Evolutionary conservation across 1,140 invertebrate genomes (phyloP).

Genomic region (Dolichoris vasculosae): DNA sequence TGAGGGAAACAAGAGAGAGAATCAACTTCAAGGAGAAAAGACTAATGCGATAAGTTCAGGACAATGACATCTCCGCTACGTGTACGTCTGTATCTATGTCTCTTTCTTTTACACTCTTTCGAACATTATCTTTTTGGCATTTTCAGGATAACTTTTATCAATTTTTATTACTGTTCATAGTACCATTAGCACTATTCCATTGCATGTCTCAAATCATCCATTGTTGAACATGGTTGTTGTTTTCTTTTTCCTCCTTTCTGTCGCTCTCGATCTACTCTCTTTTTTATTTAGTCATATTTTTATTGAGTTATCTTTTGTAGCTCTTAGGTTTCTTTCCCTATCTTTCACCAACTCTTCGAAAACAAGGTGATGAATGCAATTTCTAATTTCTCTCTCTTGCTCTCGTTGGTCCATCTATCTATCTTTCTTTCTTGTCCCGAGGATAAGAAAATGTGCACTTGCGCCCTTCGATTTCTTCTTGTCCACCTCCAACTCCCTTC

Average conservation of each 20-base stretch:
- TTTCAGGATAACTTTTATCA: neutral
- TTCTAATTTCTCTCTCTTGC: neutral
- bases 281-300: neutral
- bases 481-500: neutral
- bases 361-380: slow-evolving; percentile 4
- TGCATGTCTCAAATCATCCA: neutral
- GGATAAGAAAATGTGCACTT: slow-evolving; percentile 2
- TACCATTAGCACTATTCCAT: neutral
- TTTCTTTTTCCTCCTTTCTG: neutral
- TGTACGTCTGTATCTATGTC: neutral
- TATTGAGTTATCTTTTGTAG: neutral
- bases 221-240: neutral
- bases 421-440: neutral
- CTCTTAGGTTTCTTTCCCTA: neutral
- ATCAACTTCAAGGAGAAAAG: neutral
- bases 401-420: neutral
- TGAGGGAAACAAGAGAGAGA: neutral
- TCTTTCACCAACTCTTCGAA: neutral
- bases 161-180: neutral
- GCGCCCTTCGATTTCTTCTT: neutral
- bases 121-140: neutral
- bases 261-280: neutral
- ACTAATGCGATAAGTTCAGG: slow-evolving; percentile 7
- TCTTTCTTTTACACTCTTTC: neutral
- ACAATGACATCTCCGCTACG: slow-evolving; percentile 4